phyloP scores from a whole-genome alignment of 1,140 invertebrate species.

The Psix sp. region DNA sequence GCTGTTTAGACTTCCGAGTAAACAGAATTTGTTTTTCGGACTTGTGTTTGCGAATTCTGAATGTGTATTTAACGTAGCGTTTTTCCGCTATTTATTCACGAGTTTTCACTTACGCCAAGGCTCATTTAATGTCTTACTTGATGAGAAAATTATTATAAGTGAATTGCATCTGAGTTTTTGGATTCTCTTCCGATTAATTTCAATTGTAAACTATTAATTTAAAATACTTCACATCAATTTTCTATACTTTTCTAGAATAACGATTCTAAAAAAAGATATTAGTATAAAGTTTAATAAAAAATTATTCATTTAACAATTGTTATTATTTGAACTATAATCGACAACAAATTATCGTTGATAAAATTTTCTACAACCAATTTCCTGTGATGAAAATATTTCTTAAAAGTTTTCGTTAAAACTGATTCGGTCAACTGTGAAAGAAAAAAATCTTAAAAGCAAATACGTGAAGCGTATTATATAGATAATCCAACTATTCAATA shows the following conservation, averaged over 20 bases:
- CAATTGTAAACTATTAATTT: too few relatives aligned
- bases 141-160: conserved; percentile 4
- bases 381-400: conserved; percentile 3
- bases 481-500: too few relatives aligned
- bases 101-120: too few relatives aligned
- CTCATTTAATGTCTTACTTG: not conserved
- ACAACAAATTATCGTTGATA: conserved; percentile 4
- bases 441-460: conserved; percentile 1
- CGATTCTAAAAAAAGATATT: too few relatives aligned
- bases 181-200: not conserved
- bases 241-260: too few relatives aligned
- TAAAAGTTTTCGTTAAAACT: conserved; percentile 1
- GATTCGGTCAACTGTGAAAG: not conserved
- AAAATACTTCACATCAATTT: too few relatives aligned
- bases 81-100: conserved; percentile 4
- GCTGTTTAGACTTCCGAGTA: conserved; percentile 3
- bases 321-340: too few relatives aligned
- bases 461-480: too few relatives aligned
- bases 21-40: conserved; percentile 18
- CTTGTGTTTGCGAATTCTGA: not conserved
- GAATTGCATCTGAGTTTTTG: not conserved
- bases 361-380: not conserved
- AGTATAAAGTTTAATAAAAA: too few relatives aligned
- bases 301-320: too few relatives aligned
- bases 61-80: conserved; percentile 10